Base-by-base conservation (phyloP, 2,113 vertebrate species). In the Bos javanicus region DNA sequence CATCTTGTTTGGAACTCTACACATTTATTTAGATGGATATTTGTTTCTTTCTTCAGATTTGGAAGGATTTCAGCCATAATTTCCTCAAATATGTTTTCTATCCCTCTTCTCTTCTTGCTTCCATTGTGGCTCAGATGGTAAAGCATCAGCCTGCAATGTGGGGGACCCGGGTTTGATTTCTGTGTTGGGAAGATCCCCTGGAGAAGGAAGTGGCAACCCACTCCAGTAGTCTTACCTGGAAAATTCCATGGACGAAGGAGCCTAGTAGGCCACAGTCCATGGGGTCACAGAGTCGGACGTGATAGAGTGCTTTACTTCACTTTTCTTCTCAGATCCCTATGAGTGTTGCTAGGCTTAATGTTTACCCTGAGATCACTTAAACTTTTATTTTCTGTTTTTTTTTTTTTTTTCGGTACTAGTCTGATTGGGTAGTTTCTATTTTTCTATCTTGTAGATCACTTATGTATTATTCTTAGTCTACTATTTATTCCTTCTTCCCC, bases 221-320 rank as follows among this genome's bases (percentile, higher is more conserved):
- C 64, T 67, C 17, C 64, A 21, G 9, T 71, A 71, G n/a, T 36
- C 9, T 36, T 71, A 36, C n/a, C n/a, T 71, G 33, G 19, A 36
- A 71, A 71, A 36, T 71, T 71, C 64, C 19, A 6, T 21, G n/a
- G 64, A 6, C n/a, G 17, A 21, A 71, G 9, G n/a, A 71, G 64
- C 17, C n/a, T 71, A 4, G 36, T 36, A 71, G n/a, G 9, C 64
- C 19, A 21, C 2, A 71, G 64, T 71, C n/a, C 9, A 23, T 36
- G n/a, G 2, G 17, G 9, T 21, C 1, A 0, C n/a, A 71, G n/a
- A 36, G 17, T 36, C 10, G 0, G n/a, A 23, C 17, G 36, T 10
- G 17, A 21, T 17, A 11, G 21, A 57, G 17, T 36, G 2, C 17
- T 36, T 71, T 21, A 71, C 17, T 36, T 71, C 64, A 71, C n/a